Evolutionary conservation across 2,797 vertebrate genomes (phyloP), one percentile per base, ranked within the genome.

Genomic region (Acanthurus lineatus): DNA sequence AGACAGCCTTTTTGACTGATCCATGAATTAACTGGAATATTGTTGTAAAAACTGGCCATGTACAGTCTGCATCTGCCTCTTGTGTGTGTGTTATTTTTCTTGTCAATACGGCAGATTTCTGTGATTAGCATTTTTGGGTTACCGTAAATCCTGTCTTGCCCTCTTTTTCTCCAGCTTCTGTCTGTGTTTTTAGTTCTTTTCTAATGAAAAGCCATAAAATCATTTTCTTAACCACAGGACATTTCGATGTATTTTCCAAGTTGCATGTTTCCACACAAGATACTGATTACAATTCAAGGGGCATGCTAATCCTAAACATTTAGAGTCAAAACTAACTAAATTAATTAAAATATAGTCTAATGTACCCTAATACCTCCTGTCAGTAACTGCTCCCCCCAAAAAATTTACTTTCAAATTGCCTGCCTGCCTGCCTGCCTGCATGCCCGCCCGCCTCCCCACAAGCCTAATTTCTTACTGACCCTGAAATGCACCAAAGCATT

Each of bases 401-500:
- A 68, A 69, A 42, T 7, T 0, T 25, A 52, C 9, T 54, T 73
- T 49, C 19, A 32, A 19, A 63, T 51, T 64, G 14, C 40, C n/a
- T 6, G 54, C 20, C 32, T 42, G 9, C 47, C 17, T 40, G 69
- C 60, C 56, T 32, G 28, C 28, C 28, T 32, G 28, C 28, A 2
- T 32, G 28, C 28, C 28, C 5, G 2, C 28, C 28, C 28, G 2
- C 28, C 28, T 4, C 40, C 40, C 32, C 12, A 17, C 0, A 0
- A n/a, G 63, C 52, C 67, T 49, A 48, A 57, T 68, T 63, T 45
- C 20, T 28, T 68, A 60, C 59, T 52, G 69, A 65, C 42, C 47
- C 69, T 49, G 51, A 76, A 38, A 79, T 51, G 44, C 66, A 80
- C 69, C 58, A 69, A 48, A 76, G 65, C 56, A 60, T 54, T 12